Base-by-base conservation (phyloP, 2,888 invertebrate species). In the Meloe dianella region DNA sequence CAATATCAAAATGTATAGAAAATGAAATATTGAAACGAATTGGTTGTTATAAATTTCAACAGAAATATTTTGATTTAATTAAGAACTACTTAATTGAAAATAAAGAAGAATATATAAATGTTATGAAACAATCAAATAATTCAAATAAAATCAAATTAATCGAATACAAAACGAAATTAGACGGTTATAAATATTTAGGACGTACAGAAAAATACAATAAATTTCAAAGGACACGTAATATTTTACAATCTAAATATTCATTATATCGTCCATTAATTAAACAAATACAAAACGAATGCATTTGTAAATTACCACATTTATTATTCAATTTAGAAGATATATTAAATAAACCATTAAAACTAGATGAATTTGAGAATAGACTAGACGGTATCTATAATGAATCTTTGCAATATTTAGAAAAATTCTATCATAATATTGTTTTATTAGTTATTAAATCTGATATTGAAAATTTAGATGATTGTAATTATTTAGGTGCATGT, bases 241-340 rank as follows among this genome's bases (percentile, higher is more conserved):
- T 85, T 73, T 79, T 92, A 0, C 81, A 85, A 74, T 85, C 84
- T 47, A 87, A 85, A 58, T 87, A 91, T 61, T 85, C 90, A 32
- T 82, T 91, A 22, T 83, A 89, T 20, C 88, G 90, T 76, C 88
- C 87, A 10, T 87, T 91, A 60, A 85, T 92, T 67, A 86, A 88
- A 71, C 86, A 86, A 64, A 83, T 90, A 22, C 77, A 89, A n/a
- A 83, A 85, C 66, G 86, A 86, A 32, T 85, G 88, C 0, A 84
- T 86, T 61, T 81, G 80, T 66, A 81, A 82, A 4, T 84, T 90
- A 74, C 89, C 89, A 0, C 71, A 83, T 9, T 79, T 78, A 65
- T 84, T 89, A n/a, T 85, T 88, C 63, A 80, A 86, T 73, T 84
- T 89, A 68, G 60, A 75, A 20, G n/a, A 32, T 10, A 58, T 41